Evolutionary conservation across 2,797 vertebrate species (phyloP).

Genomic region (Sarcoramphus papa): DNA sequence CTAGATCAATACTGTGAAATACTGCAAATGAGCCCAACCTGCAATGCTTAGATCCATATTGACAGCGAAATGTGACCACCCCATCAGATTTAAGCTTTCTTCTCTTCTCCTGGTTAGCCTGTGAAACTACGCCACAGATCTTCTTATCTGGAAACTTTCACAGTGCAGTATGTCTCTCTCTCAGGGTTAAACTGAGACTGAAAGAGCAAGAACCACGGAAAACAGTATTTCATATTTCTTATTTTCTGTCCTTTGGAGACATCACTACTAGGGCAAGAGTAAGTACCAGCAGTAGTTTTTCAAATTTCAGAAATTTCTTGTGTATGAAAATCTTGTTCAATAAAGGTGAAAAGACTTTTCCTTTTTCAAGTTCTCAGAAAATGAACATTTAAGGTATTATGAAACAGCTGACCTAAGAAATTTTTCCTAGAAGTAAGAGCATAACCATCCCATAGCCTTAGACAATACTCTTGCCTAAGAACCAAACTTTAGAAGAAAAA

Average conservation of each 20-base stretch:
- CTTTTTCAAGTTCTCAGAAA: not conserved
- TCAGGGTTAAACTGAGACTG: not conserved
- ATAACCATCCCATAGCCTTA: not conserved
- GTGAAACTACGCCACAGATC: not conserved
- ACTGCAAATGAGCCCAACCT: not conserved
- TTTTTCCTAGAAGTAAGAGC: not conserved
- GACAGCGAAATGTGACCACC: not conserved
- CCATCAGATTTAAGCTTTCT: not conserved
- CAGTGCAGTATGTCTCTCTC: not conserved
- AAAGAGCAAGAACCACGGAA: not conserved
- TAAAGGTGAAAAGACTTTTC: not conserved
- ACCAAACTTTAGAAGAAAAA: not conserved
- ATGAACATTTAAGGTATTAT: not conserved
- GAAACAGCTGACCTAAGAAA: not conserved
- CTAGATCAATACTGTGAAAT: not conserved
- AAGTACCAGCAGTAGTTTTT: not conserved
- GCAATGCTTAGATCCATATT: not conserved
- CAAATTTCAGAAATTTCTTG: not conserved
- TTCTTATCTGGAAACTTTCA: not conserved
- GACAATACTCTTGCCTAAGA: not conserved
- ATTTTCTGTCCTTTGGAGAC: not conserved
- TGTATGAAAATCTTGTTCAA: not conserved
- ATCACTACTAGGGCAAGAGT: not conserved
- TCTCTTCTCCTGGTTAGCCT: not conserved
- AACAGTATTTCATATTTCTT: not conserved